phyloP scores from a whole-genome alignment of 2,797 vertebrate genomes.

The Bucorvus abyssinicus region DNA sequence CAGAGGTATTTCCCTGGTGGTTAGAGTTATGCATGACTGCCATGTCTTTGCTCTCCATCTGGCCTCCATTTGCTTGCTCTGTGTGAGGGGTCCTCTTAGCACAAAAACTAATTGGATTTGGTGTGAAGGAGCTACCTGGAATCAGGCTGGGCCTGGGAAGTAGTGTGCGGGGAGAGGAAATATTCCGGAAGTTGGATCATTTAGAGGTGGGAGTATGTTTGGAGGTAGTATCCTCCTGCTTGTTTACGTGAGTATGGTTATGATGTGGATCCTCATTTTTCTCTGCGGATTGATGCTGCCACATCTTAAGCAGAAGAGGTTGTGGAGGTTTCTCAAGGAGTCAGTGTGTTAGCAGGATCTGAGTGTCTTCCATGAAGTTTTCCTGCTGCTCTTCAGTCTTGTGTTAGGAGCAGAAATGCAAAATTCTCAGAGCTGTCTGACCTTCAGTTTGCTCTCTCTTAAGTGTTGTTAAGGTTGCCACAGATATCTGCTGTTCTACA shows the following conservation, averaged over 20 bases:
- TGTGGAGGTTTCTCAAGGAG: background rate
- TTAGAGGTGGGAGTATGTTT: background rate
- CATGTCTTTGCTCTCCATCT: background rate
- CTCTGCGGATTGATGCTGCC: background rate
- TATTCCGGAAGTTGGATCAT: background rate
- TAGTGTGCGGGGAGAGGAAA: background rate
- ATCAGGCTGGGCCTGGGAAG: background rate
- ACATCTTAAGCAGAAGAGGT: accelerated
- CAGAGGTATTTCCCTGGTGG: background rate
- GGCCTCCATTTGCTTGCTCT: background rate
- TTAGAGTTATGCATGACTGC: background rate
- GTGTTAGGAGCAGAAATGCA: background rate
- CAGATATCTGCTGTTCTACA: background rate
- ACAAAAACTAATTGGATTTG: background rate
- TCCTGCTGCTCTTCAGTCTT: background rate
- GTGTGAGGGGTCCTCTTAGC: background rate
- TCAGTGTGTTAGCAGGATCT: background rate
- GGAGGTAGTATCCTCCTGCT: background rate
- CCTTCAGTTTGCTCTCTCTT: background rate
- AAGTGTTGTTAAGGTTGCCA: background rate
- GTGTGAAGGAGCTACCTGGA: background rate
- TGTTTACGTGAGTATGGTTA: background rate
- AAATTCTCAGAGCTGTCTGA: background rate
- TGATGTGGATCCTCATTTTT: background rate
- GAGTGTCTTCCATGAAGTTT: background rate